A percentile compares a stretch with the other conserved stretches of the same genome.
These are phyloP conservation scores for Amphimallon solstitiale DNA, from an alignment of 2,888 invertebrate genomes.

Conservation along the genomic window DNA sequence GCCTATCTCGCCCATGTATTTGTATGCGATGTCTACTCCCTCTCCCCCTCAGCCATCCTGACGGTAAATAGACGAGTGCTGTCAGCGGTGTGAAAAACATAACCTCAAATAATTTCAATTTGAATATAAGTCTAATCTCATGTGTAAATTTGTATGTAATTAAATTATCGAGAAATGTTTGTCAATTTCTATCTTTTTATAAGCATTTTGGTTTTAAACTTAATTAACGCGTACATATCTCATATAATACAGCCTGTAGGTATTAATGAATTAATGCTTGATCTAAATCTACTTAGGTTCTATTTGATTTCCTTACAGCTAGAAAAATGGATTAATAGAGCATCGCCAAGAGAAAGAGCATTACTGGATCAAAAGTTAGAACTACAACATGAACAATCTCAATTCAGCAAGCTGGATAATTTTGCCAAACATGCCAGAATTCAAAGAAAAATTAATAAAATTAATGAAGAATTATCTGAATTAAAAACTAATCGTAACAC, in stretches of 20 bases:
- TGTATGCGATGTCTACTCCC: too few species aligned
- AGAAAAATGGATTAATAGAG: constrained; percentile 64
- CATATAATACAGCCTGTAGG: constrained; percentile 67
- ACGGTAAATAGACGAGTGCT: too few species aligned
- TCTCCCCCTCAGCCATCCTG: background rate
- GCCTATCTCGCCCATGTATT: too few species aligned
- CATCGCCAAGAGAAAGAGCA: constrained; percentile 63
- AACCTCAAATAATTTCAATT: background rate
- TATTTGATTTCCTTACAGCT: constrained; percentile 58
- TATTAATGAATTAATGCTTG: too few species aligned
- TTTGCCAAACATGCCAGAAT: constrained; percentile 70
- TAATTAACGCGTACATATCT: constrained; percentile 64
- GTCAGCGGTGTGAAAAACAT: background rate
- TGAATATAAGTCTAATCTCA: too few species aligned
- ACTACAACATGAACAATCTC: constrained; percentile 65
- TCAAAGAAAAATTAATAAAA: constrained; percentile 68
- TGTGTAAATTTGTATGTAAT: background rate
- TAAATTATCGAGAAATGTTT: constrained; percentile 16
- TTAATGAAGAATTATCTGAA: constrained; percentile 65
- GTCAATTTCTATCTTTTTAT: constrained; percentile 58
- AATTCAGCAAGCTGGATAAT: constrained; percentile 68
- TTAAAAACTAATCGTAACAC: constrained; percentile 48
- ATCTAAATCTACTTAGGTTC: too few species aligned
- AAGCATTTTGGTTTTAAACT: constrained; percentile 64
- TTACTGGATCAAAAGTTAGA: constrained; percentile 61